Evolutionary conservation across 2,888 invertebrate species (phyloP).

Genomic region (Neelides folsomi): DNA sequence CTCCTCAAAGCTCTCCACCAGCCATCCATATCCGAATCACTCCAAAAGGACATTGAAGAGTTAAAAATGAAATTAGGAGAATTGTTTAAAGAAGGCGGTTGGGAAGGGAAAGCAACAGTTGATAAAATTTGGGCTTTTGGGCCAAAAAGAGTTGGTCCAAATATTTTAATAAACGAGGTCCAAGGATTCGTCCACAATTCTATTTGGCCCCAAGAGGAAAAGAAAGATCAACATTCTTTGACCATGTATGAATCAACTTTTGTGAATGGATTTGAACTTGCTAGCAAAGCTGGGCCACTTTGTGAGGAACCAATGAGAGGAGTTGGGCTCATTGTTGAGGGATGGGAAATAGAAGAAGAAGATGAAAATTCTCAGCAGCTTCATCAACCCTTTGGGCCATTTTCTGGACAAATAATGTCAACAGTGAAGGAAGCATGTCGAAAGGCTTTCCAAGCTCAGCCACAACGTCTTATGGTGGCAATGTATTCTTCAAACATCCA

Average conservation of each 20-base stretch:
- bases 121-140: conserved; percentile 82
- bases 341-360: conserved; percentile 47
- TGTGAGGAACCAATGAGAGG: conserved; percentile 97
- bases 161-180: conserved; percentile 72
- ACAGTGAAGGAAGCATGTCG: conserved; percentile 75
- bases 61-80: conserved; percentile 46
- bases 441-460: conserved; percentile 73
- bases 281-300: conserved; percentile 75
- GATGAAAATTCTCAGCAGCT: conserved; percentile 7
- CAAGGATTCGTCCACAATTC: conserved; percentile 49
- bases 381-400: conserved; percentile 41
- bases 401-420: conserved; percentile 78
- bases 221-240: conserved; percentile 32
- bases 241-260: conserved; percentile 49
- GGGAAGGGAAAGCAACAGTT: conserved; percentile 43
- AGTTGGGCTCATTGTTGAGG: conserved; percentile 76
- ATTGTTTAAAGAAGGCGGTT: conserved; percentile 49
- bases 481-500: conserved; percentile 78
- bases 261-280: conserved; percentile 74
- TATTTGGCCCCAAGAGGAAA: conserved; percentile 40
- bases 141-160: conserved; percentile 74
- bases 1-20: conserved; percentile 53
- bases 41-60: conserved; percentile 36
- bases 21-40: conserved; percentile 33
- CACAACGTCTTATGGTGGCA: conserved; percentile 83